Base-by-base conservation (phyloP, 2,888 invertebrate species). In the Drosophila helvetica region DNA sequence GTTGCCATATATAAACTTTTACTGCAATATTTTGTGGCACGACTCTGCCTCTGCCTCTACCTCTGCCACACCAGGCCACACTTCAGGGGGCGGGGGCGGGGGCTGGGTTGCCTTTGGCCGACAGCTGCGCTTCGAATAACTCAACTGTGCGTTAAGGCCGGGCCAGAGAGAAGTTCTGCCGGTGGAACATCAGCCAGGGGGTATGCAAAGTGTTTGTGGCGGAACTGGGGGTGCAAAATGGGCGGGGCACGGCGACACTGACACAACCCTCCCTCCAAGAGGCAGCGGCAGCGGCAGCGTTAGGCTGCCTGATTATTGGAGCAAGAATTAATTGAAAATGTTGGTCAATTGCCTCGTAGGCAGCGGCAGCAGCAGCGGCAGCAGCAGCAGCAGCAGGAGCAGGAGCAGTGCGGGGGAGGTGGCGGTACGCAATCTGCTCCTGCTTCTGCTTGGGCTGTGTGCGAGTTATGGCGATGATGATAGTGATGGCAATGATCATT, bases 251-350 rank as follows among this genome's bases (percentile, higher is more conserved):
- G 73, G 77, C 70, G 53, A 67, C 77, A 81, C 69, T 69, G 53
- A 46, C 62, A 62, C 55, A 47, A 63, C 45, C 38, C 54, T 56
- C 52, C 47, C 38, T 15, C 38, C 6, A 15, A 15, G n/a, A n/a
- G n/a, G n/a, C n/a, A n/a, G n/a, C 27, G 19, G 22, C 56, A 25
- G 42, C 42, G 51, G 38, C 48, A 42, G 45, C 43, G 81, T 78
- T 42, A 57, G 68, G 69, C 69, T 74, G 77, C 68, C 77, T 89
- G 89, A 84, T 90, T 90, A 90, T 90, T 90, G 88, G 90, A 88
- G 90, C 89, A 90, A 89, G 85, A 89, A 90, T 90, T 90, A 91
- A 91, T 90, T 91, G 91, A 91, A 91, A 91, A 90, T 91, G 90
- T 90, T 90, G 90, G 91, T 86, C 86, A 86, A 86, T 86, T 86